phyloP scores from a whole-genome alignment of 2,797 vertebrate species.

The Poecilia gillii region DNA sequence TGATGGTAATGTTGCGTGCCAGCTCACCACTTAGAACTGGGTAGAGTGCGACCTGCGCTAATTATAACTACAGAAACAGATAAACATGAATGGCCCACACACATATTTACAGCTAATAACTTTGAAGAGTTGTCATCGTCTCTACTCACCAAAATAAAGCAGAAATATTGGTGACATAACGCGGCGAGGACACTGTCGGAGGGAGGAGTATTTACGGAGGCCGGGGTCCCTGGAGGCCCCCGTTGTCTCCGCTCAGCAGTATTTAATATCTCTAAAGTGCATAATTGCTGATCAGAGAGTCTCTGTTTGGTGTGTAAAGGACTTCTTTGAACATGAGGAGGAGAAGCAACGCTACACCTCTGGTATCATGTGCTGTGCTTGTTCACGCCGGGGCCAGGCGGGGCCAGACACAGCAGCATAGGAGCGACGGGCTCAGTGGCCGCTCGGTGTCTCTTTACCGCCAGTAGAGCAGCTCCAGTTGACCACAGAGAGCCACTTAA shows the following conservation, averaged over 20 bases:
- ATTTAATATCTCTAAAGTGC: conserved; percentile 81
- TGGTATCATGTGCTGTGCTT: conserved; percentile 75
- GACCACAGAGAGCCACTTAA: conserved; percentile 71
- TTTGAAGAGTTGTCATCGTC: conserved; percentile 50
- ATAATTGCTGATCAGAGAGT: conserved; percentile 84
- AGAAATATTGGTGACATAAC: conserved; percentile 63
- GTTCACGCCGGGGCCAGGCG: conserved; percentile 59
- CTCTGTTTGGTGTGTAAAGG: conserved; percentile 74
- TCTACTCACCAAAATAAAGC: conserved; percentile 56
- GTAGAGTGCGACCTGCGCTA: conserved; percentile 51
- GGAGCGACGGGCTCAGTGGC: conserved; percentile 60
- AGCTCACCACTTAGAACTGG: conserved; percentile 59
- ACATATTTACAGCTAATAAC: conserved; percentile 33
- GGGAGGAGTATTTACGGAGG: conserved; percentile 73
- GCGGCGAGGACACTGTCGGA: conserved; percentile 46
- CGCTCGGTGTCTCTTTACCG: conserved; percentile 61
- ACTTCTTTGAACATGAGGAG: conserved; percentile 65
- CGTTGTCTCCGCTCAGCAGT: conserved; percentile 57
- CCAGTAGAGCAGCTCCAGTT: conserved; percentile 47
- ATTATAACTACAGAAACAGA: conserved; percentile 62
- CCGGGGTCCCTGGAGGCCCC: conserved; percentile 74
- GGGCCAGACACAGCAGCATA: conserved; percentile 47
- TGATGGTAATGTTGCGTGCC: conserved; percentile 72
- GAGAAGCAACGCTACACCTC: conserved; percentile 70
- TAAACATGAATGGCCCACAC: conserved; percentile 22